Percentiles rank a stretch among this genome's conserved stretches.
Conservation (phyloP, 2,888 invertebrate species). For the Trachelus stipa region DNA sequence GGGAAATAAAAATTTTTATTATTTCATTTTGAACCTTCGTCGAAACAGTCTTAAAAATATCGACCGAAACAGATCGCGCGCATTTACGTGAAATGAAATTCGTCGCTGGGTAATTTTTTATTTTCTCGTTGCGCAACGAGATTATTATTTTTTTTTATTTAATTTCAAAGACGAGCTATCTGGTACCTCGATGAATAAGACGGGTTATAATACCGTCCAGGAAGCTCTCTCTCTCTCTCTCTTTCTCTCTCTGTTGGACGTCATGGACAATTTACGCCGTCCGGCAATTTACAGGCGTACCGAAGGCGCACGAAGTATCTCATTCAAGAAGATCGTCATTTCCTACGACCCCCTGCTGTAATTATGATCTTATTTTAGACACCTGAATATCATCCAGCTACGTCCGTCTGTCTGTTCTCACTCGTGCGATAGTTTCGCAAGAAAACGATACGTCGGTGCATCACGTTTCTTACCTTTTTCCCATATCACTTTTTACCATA, state of each 20-base stretch:
- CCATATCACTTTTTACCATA: background rate
- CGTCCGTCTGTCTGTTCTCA: background rate
- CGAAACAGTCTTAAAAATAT: background rate
- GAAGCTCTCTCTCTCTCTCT: background rate
- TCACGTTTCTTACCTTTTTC: background rate
- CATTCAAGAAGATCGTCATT: background rate
- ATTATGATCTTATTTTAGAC: conserved; percentile 13
- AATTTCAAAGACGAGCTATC: background rate
- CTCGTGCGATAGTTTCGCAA: background rate
- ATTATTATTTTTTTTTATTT: background rate
- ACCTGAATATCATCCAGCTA: background rate
- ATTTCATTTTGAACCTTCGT: background rate
- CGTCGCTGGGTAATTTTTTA: background rate
- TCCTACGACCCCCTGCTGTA: background rate
- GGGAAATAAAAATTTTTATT: background rate
- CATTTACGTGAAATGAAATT: background rate
- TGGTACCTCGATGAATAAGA: background rate
- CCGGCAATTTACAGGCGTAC: background rate
- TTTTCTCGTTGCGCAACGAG: background rate
- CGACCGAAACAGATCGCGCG: background rate
- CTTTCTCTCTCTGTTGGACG: background rate
- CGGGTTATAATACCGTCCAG: background rate
- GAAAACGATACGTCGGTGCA: background rate
- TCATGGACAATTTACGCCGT: conserved; percentile 5
- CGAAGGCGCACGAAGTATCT: background rate